These are phyloP conservation scores for Liodrosophila aerea DNA, from an alignment of 2,888 invertebrate genomes.

Conservation along the genomic window DNA sequence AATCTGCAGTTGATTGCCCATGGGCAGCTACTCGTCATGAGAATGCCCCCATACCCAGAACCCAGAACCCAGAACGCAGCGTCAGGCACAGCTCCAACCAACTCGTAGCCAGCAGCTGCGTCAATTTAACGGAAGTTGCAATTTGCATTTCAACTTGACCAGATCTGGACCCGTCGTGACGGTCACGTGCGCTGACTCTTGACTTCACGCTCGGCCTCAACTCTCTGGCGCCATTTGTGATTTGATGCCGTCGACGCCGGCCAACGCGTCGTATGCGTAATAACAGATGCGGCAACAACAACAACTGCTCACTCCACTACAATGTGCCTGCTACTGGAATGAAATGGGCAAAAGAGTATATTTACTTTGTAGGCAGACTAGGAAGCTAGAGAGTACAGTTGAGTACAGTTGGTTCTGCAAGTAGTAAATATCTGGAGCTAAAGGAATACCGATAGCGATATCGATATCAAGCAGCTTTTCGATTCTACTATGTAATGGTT, in stretches of 20 bases:
- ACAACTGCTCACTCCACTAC: not conserved
- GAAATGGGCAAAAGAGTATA: too few relatives aligned
- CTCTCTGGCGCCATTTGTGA: slow-evolving; percentile 63
- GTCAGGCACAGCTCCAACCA: slow-evolving; percentile 5
- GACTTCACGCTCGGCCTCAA: not conserved
- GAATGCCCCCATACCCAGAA: slow-evolving; percentile 9
- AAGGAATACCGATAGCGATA: too few relatives aligned
- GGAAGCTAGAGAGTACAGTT: too few relatives aligned
- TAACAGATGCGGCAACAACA: slow-evolving; percentile 24
- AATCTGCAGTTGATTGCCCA: slow-evolving; percentile 34
- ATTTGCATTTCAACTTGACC: slow-evolving; percentile 76
- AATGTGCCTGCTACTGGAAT: too few relatives aligned
- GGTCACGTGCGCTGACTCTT: slow-evolving; percentile 42
- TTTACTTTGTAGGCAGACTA: too few relatives aligned
- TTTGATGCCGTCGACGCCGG: slow-evolving; percentile 55
- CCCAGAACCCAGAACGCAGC: not conserved
- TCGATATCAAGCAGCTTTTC: too few relatives aligned
- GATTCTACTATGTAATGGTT: too few relatives aligned
- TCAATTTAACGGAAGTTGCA: slow-evolving; percentile 75
- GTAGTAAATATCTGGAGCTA: too few relatives aligned
- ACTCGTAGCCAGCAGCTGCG: slow-evolving; percentile 53
- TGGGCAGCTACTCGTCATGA: slow-evolving; percentile 48
- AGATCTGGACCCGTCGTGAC: slow-evolving; percentile 40
- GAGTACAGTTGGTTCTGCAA: too few relatives aligned
- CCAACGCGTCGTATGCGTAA: slow-evolving; percentile 63